These are phyloP conservation scores for Salmo trutta DNA, from an alignment of 2,797 vertebrate genomes.

Conservation along the genomic window DNA sequence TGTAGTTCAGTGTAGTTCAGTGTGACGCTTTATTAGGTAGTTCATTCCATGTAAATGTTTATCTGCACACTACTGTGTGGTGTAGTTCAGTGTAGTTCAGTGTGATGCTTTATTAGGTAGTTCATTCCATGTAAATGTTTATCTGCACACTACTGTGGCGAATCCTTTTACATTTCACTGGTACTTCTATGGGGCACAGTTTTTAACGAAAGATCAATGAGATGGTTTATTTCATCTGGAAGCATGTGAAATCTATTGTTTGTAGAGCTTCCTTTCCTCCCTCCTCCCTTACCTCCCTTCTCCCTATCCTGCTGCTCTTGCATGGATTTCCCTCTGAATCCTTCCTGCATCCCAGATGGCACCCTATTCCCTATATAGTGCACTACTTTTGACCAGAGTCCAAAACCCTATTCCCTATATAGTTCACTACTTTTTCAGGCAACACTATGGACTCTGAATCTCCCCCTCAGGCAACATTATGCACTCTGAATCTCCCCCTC, in stretches of 20 bases:
- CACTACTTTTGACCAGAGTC: neutral
- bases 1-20: neutral
- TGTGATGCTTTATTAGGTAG: neutral
- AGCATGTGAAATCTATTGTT: neutral
- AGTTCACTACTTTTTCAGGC: no score
- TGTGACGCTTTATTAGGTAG: no score
- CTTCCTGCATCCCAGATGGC: neutral
- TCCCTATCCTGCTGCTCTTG: conserved; percentile 13
- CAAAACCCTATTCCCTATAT: no score
- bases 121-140: neutral
- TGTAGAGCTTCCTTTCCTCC: neutral
- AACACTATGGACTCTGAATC: no score
- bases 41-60: neutral
- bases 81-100: neutral
- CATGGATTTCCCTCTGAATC: neutral
- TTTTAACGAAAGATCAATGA: neutral
- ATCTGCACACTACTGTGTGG: neutral
- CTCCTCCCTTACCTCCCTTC: neutral
- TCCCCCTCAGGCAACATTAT: no score
- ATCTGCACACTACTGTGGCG: neutral
- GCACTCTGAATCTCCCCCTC: no score
- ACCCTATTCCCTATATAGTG: neutral
- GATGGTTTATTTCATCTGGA: neutral
- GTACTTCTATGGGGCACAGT: neutral
- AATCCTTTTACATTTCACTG: neutral